These are phyloP conservation scores for Dynastes grantii DNA, from an alignment of 2,888 invertebrate species.

Conservation along the genomic window DNA sequence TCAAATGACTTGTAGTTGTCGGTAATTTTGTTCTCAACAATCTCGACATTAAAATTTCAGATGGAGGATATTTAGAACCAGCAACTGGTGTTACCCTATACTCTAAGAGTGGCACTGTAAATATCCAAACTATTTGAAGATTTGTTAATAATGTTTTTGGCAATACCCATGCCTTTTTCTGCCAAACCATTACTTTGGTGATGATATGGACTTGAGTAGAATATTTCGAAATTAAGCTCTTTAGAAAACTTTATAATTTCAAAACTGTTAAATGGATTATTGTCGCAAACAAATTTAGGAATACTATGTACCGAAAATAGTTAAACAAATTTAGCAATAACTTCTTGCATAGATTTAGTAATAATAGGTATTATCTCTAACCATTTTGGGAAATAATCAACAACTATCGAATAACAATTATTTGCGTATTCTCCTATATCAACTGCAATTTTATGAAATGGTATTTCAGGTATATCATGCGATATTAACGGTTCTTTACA, in stretches of 20 bases:
- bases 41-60: not conserved
- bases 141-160: not conserved
- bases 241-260: no score
- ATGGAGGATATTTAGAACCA: not conserved
- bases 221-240: no score
- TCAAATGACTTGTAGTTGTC: not conserved
- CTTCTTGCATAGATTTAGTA: no score
- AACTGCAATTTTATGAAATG: no score
- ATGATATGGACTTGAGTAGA: not conserved
- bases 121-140: not conserved
- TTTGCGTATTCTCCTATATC: not conserved
- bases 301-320: no score
- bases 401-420: not conserved
- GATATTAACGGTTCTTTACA: no score
- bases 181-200: not conserved
- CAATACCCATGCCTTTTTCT: not conserved
- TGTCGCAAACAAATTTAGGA: no score
- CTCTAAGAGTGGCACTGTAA: not conserved
- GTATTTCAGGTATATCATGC: no score
- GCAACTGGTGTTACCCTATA: not conserved
- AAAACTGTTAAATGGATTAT: no score
- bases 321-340: no score
- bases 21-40: not conserved
- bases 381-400: not conserved
- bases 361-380: no score